phyloP scores from a whole-genome alignment of 2,888 invertebrate species.

The Myopa tessellatipennis region DNA sequence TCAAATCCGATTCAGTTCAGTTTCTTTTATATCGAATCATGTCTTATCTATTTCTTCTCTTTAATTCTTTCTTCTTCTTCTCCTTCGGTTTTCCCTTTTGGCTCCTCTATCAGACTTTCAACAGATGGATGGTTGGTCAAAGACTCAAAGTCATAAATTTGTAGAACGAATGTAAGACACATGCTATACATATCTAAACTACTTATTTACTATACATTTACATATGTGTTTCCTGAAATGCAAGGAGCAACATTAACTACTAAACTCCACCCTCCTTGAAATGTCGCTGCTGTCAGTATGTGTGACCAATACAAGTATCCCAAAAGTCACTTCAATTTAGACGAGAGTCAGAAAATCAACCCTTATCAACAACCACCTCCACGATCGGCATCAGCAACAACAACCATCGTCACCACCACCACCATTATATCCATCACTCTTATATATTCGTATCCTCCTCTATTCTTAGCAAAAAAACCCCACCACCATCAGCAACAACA shows the following conservation, averaged over 20 bases:
- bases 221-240: neutral
- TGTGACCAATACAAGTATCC: slow-evolving; percentile 57
- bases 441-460: no score
- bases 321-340: slow-evolving; percentile 67
- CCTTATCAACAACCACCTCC: slow-evolving; percentile 57
- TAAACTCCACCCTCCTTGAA: slow-evolving; percentile 57
- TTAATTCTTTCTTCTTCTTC: neutral
- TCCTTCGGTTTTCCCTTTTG: neutral
- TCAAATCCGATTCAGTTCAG: no score
- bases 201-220: neutral
- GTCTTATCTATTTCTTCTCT: no score
- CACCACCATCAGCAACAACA: no score
- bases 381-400: slow-evolving; percentile 35
- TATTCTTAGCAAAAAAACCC: no score
- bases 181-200: neutral
- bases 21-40: no score
- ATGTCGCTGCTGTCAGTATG: neutral
- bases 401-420: neutral
- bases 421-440: no score
- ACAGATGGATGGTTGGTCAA: neutral
- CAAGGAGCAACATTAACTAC: neutral
- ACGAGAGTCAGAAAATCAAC: slow-evolving; percentile 68
- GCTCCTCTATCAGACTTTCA: neutral
- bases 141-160: slow-evolving; percentile 38
- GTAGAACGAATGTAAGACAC: slow-evolving; percentile 31